phyloP scores from a whole-genome alignment of 2,113 vertebrate genomes.

The Halichoeres trimaculatus region DNA sequence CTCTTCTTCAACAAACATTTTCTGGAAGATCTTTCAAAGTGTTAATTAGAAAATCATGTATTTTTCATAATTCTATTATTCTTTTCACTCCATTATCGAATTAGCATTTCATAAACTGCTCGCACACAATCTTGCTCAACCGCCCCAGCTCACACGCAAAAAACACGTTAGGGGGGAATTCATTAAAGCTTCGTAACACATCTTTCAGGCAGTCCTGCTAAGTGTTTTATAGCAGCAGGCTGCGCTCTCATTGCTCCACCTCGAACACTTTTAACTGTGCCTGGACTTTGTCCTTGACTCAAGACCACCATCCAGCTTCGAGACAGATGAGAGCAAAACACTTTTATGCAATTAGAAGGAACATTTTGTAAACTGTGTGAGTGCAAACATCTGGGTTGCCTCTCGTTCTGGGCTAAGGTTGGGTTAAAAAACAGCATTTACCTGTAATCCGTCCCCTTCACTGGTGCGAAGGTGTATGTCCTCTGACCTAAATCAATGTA shows the following conservation, averaged over 20 bases:
- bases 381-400: slow-evolving; percentile 9
- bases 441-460: slow-evolving; percentile 95
- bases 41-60: not conserved
- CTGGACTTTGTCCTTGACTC: slow-evolving; percentile 34
- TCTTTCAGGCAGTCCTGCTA: slow-evolving; percentile 22
- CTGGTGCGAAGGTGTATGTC: slow-evolving; percentile 91
- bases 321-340: slow-evolving; percentile 6
- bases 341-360: not conserved
- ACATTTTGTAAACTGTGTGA: slow-evolving; percentile 7
- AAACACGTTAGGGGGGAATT: not conserved
- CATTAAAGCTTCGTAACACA: not conserved
- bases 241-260: not conserved
- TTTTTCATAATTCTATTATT: not conserved
- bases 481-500: slow-evolving; percentile 93
- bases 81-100: not conserved
- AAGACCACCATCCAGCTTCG: not conserved
- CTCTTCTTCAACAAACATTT: no score
- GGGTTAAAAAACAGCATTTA: slow-evolving; percentile 64
- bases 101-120: not conserved
- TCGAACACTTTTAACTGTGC: not conserved
- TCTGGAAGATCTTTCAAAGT: not conserved
- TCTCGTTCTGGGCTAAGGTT: not conserved
- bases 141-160: not conserved
- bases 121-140: not conserved
- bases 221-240: slow-evolving; percentile 8